A percentile compares a stretch with the other conserved stretches of the same genome.
Evolutionary conservation across 1,140 invertebrate species (phyloP).

Genomic region (Pseudomyrmex gracilis): DNA sequence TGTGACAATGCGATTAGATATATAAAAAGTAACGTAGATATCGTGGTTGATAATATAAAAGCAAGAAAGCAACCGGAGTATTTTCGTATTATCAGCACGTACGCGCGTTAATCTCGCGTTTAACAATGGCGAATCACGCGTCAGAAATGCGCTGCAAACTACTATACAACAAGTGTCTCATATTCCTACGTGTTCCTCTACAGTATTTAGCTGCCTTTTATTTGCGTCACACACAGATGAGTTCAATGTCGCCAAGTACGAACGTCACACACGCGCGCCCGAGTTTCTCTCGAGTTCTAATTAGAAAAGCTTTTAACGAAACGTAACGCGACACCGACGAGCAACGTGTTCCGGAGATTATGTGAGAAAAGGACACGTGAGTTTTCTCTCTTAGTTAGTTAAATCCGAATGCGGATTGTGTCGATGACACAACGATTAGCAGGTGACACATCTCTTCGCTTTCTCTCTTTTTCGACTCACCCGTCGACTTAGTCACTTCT

Average conservation of each 20-base stretch:
- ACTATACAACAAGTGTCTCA: background rate
- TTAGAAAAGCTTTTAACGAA: slow-evolving; percentile 4
- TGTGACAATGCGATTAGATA: background rate
- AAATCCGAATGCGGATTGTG: slow-evolving; percentile 17
- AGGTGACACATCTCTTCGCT: slow-evolving; percentile 11
- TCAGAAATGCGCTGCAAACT: slow-evolving; percentile 18
- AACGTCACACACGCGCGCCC: background rate
- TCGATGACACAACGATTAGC: slow-evolving; percentile 36
- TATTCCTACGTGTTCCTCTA: background rate
- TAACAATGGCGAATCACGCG: slow-evolving; percentile 18
- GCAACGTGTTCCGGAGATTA: slow-evolving; percentile 11
- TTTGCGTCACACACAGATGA: slow-evolving; percentile 14
- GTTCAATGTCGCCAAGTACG: background rate
- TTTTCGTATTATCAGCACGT: slow-evolving; percentile 17
- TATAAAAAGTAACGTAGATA: background rate
- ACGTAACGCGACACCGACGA: slow-evolving; percentile 1
- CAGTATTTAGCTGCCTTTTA: background rate
- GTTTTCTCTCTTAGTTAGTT: slow-evolving; percentile 14
- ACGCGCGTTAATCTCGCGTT: background rate
- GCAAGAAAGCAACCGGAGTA: slow-evolving; percentile 18
- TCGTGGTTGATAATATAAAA: slow-evolving; percentile 34
- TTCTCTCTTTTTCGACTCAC: background rate
- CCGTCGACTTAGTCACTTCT: background rate
- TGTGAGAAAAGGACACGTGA: background rate
- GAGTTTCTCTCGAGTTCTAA: background rate